Conservation (phyloP, 2,797 vertebrate species). For the Betta splendens region DNA sequence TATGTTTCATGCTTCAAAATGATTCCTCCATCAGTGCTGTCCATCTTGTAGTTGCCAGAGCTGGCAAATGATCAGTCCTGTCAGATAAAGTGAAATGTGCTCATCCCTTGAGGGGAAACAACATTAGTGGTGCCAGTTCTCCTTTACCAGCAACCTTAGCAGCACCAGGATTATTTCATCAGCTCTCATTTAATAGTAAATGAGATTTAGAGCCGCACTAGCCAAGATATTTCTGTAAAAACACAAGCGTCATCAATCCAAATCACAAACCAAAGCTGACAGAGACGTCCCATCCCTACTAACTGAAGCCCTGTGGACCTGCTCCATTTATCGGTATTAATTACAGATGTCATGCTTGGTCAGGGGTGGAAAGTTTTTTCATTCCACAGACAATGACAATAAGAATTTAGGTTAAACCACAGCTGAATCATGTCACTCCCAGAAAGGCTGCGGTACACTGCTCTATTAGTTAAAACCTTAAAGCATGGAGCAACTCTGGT, state of each 20-base stretch:
- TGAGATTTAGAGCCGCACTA: constrained; percentile 46
- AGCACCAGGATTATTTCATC: constrained; percentile 53
- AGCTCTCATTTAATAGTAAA: constrained; percentile 55
- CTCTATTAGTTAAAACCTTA: constrained; percentile 1
- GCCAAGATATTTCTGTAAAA: constrained; percentile 50
- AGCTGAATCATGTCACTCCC: constrained; percentile 27
- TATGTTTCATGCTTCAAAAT: constrained; percentile 39
- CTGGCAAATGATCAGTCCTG: constrained; percentile 59
- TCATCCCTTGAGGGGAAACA: constrained; percentile 47
- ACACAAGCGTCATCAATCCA: constrained; percentile 43
- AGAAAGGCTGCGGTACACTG: too few species aligned
- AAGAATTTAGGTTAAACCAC: constrained; percentile 42
- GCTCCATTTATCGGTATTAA: constrained; percentile 52
- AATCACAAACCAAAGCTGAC: constrained; percentile 49
- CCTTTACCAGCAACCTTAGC: constrained; percentile 35
- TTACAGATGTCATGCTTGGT: constrained; percentile 62
- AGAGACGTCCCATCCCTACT: constrained; percentile 21
- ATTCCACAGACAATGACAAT: constrained; percentile 51
- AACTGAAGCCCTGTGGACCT: constrained; percentile 18
- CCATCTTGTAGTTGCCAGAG: constrained; percentile 51
- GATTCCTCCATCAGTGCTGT: constrained; percentile 35
- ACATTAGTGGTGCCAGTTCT: constrained; percentile 56
- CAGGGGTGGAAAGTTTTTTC: constrained; percentile 48
- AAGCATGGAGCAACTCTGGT: constrained; percentile 5
- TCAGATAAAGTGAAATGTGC: constrained; percentile 55